Conservation (phyloP, 2,797 vertebrate genomes). For the Kryptolebias ocellatus region DNA sequence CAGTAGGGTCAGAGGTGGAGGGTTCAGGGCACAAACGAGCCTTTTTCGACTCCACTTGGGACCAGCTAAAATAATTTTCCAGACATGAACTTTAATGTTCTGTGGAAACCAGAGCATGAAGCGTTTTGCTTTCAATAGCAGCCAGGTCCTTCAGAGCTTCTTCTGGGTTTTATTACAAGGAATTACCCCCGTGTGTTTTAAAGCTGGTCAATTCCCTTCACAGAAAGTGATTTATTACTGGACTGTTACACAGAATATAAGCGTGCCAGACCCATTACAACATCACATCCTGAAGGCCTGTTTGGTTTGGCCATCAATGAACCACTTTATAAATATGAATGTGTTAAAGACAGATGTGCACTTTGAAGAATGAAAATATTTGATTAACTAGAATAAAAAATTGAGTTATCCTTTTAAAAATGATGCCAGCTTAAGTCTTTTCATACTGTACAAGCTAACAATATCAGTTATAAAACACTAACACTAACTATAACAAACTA, state of each 20-base stretch:
- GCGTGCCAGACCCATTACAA: constrained; percentile 62
- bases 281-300: constrained; percentile 51
- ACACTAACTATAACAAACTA: background rate
- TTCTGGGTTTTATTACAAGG: constrained; percentile 46
- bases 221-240: constrained; percentile 70
- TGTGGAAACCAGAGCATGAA: constrained; percentile 63
- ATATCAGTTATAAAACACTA: constrained; percentile 1
- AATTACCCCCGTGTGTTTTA: constrained; percentile 64
- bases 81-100: constrained; percentile 78
- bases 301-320: constrained; percentile 66
- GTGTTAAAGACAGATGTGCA: constrained; percentile 34
- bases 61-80: constrained; percentile 75
- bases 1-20: constrained; percentile 29
- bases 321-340: constrained; percentile 41
- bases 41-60: constrained; percentile 55
- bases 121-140: constrained; percentile 65
- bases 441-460: background rate
- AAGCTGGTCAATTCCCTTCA: constrained; percentile 61
- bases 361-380: constrained; percentile 46
- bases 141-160: constrained; percentile 66
- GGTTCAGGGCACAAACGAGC: constrained; percentile 55
- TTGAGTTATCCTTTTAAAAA: constrained; percentile 11
- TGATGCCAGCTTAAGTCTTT: background rate
- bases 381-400: constrained; percentile 28
- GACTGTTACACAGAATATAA: constrained; percentile 54